These are phyloP conservation scores for Seira ritae DNA, from an alignment of 2,888 invertebrate species.

Conservation along the genomic window DNA sequence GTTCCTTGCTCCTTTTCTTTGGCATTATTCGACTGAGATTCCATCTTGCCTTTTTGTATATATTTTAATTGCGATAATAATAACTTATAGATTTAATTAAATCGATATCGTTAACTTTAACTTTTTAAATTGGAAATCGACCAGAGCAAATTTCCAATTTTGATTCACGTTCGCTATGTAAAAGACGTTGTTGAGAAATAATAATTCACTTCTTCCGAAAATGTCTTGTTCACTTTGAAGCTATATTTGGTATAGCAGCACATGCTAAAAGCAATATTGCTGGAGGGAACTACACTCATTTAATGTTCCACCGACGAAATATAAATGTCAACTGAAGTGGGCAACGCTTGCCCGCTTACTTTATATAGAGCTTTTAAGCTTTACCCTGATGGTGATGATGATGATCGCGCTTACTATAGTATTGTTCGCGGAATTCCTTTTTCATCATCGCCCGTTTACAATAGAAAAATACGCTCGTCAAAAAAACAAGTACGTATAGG, in stretches of 20 bases:
- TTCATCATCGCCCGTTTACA: too few species aligned
- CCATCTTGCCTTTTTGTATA: too few species aligned
- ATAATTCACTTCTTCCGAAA: too few species aligned
- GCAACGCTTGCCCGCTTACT: background rate
- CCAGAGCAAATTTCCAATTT: conserved; percentile 32
- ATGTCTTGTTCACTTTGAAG: too few species aligned
- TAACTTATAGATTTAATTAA: too few species aligned
- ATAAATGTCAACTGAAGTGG: conserved; percentile 23
- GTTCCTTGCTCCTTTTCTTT: conserved; percentile 25
- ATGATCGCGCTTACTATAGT: too few species aligned
- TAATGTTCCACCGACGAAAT: conserved; percentile 1
- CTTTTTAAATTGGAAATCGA: conserved; percentile 37
- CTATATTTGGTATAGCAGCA: too few species aligned
- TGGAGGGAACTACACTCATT: background rate
- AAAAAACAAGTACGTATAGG: too few species aligned
- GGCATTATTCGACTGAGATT: conserved; percentile 37
- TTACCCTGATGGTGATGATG: background rate
- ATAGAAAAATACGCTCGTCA: too few species aligned
- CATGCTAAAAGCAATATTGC: background rate
- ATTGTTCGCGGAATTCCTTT: conserved; percentile 8
- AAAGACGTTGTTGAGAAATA: background rate
- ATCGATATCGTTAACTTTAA: background rate
- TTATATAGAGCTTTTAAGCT: background rate
- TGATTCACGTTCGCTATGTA: conserved; percentile 27
- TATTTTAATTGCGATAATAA: too few species aligned